These are phyloP conservation scores for Chouioia cunea DNA, from an alignment of 2,888 invertebrate genomes.

Conservation along the genomic window DNA sequence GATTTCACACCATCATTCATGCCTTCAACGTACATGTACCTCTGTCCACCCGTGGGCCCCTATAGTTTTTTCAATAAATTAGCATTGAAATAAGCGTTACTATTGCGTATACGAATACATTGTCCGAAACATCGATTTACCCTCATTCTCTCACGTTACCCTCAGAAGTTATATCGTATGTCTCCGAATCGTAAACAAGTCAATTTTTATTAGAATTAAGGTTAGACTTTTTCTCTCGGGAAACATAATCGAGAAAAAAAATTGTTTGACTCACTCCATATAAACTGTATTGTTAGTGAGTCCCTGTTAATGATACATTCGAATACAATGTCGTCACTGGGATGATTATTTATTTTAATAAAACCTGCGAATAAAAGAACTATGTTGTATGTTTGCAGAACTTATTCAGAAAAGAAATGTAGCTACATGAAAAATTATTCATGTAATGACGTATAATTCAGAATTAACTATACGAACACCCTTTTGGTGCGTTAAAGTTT, in stretches of 20 bases:
- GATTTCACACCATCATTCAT: conserved; percentile 34
- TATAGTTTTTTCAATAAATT: conserved; percentile 36
- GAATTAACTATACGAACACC: too few relatives aligned
- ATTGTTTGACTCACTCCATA: conserved; percentile 53
- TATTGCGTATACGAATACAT: conserved; percentile 35
- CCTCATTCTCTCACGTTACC: conserved; percentile 37
- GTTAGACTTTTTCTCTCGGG: conserved; percentile 14
- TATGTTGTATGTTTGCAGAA: too few relatives aligned
- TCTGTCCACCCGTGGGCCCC: conserved; percentile 20
- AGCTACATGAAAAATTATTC: too few relatives aligned
- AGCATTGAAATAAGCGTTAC: conserved; percentile 38
- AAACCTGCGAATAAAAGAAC: too few relatives aligned
- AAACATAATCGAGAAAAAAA: conserved; percentile 8
- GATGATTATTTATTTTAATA: background rate
- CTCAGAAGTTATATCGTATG: conserved; percentile 21
- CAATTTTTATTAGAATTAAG: conserved; percentile 43
- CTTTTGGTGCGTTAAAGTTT: too few relatives aligned
- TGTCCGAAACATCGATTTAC: conserved; percentile 19
- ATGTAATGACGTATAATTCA: too few relatives aligned
- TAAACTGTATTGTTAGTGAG: conserved; percentile 21
- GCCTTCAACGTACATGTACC: background rate
- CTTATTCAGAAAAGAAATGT: too few relatives aligned
- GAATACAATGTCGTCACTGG: conserved; percentile 4
- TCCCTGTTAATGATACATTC: conserved; percentile 27
- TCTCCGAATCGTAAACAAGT: conserved; percentile 41